Evolutionary conservation across 2,113 vertebrate species (phyloP).

Genomic region (Leuciscus idus): DNA sequence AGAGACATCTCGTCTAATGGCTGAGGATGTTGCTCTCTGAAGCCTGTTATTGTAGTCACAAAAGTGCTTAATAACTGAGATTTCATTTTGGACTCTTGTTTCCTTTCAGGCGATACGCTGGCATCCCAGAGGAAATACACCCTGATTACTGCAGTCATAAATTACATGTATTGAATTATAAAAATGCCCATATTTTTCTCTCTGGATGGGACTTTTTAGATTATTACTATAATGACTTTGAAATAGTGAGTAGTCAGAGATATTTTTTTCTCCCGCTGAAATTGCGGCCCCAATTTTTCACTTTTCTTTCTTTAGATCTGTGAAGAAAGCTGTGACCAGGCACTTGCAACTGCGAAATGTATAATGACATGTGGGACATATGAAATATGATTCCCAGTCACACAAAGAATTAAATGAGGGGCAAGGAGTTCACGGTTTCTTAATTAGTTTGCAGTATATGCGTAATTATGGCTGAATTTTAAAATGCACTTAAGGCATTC

Average conservation of each 20-base stretch:
- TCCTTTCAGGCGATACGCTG: slow-evolving; percentile 11
- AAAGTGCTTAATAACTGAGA: slow-evolving; percentile 41
- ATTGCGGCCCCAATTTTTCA: slow-evolving; percentile 46
- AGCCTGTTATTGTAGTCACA: slow-evolving; percentile 42
- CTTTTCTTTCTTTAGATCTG: slow-evolving; percentile 40
- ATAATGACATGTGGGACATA: slow-evolving; percentile 49
- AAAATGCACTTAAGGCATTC: slow-evolving; percentile 74
- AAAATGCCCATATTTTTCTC: slow-evolving; percentile 74
- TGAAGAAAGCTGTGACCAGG: slow-evolving; percentile 49
- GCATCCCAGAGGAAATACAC: slow-evolving; percentile 38
- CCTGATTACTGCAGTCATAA: slow-evolving; percentile 59
- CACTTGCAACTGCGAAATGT: slow-evolving; percentile 58
- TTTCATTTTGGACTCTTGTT: slow-evolving; percentile 40
- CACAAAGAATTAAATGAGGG: slow-evolving; percentile 65
- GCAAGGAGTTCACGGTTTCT: slow-evolving; percentile 68
- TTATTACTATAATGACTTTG: slow-evolving; percentile 74
- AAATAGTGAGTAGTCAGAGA: slow-evolving; percentile 69
- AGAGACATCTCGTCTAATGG: slow-evolving; percentile 35
- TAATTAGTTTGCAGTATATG: slow-evolving; percentile 76
- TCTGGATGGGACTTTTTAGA: slow-evolving; percentile 61
- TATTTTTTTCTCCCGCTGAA: slow-evolving; percentile 62
- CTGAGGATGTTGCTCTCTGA: slow-evolving; percentile 34
- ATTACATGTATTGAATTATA: slow-evolving; percentile 76
- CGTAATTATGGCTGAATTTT: slow-evolving; percentile 78
- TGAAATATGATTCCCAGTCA: slow-evolving; percentile 73